Conservation (phyloP, 1,140 invertebrate genomes). For the Steinernema feltiae region DNA sequence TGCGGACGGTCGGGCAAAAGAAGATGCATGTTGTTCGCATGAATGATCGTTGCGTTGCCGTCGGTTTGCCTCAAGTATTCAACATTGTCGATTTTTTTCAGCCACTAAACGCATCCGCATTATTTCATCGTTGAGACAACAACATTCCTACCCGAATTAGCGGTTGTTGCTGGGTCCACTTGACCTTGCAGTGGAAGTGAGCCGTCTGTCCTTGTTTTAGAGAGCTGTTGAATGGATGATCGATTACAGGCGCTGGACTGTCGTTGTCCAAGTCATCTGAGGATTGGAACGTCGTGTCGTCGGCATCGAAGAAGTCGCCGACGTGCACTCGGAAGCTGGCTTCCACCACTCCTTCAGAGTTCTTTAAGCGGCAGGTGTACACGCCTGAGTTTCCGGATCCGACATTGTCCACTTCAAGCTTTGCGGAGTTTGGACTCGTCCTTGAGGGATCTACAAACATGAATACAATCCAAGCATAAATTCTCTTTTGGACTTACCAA, state of each 20-base stretch:
- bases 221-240: constrained; percentile 33
- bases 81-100: constrained; percentile 30
- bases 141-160: constrained; percentile 24
- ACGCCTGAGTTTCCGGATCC: neutral
- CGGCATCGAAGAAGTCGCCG: neutral
- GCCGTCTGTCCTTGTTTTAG: constrained; percentile 32
- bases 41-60: constrained; percentile 30
- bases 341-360: neutral
- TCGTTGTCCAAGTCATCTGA: neutral
- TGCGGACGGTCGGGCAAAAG: constrained; percentile 30
- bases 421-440: neutral
- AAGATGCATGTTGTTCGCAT: constrained; percentile 34
- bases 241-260: constrained; percentile 25
- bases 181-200: constrained; percentile 39
- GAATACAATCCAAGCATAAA: neutral
- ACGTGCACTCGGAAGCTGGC: neutral
- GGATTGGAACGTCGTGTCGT: neutral
- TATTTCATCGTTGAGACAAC: neutral
- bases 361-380: constrained; percentile 1
- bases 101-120: constrained; percentile 26
- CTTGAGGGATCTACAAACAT: neutral
- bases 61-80: constrained; percentile 10
- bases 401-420: neutral
- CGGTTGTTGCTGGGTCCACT: constrained; percentile 16
- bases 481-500: neutral